phyloP scores from a whole-genome alignment of 2,888 invertebrate species.

The Lasioglossum pauxillum region DNA sequence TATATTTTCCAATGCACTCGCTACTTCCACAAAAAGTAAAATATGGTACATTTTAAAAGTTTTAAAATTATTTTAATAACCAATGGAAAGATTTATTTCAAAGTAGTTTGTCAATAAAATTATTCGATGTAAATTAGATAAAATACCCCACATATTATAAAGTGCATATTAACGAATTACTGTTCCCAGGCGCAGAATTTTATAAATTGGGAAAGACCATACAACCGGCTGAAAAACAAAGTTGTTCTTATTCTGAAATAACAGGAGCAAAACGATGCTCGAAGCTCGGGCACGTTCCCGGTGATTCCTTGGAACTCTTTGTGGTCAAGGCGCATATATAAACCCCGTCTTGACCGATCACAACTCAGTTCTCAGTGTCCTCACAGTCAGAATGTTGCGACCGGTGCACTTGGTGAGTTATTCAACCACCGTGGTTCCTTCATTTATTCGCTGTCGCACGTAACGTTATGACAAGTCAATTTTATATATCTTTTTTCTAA shows the following conservation, averaged over 20 bases:
- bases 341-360: slow-evolving; percentile 12
- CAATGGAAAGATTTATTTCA: not conserved
- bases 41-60: not conserved
- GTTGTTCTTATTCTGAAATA: slow-evolving; percentile 3
- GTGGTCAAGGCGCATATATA: slow-evolving; percentile 37
- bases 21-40: not conserved
- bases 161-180: not conserved
- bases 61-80: not conserved
- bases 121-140: not conserved
- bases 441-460: not conserved
- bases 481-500: not conserved
- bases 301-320: slow-evolving; percentile 6
- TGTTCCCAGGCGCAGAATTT: not conserved
- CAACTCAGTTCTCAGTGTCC: slow-evolving; percentile 27
- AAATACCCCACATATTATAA: not conserved
- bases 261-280: not conserved
- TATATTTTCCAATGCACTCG: not conserved
- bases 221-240: not conserved
- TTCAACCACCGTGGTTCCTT: not conserved
- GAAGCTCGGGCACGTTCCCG: not conserved
- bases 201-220: not conserved
- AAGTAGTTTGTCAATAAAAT: not conserved
- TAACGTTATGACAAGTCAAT: not conserved
- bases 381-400: slow-evolving; percentile 38
- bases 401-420: slow-evolving; percentile 43